Evolutionary conservation across 1,140 invertebrate species (phyloP).

Genomic region (Diabrotica undecimpunctata): DNA sequence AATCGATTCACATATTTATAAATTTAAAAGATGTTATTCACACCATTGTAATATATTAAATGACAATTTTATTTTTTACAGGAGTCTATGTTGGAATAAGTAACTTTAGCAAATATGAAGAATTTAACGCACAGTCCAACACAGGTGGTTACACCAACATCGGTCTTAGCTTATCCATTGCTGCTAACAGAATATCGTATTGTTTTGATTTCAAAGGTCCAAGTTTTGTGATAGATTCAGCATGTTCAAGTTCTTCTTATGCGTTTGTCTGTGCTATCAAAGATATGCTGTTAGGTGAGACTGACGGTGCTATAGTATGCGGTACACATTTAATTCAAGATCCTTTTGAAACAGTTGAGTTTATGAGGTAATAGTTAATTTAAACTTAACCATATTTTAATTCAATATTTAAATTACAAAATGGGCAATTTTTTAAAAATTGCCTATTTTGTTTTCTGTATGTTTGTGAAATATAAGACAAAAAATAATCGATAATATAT

Average conservation of each 20-base stretch:
- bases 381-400: too few species aligned
- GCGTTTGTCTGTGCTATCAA: slow-evolving; percentile 66
- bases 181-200: slow-evolving; percentile 56
- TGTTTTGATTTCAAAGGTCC: slow-evolving; percentile 66
- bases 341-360: slow-evolving; percentile 28
- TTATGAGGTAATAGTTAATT: not conserved
- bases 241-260: slow-evolving; percentile 72
- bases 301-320: slow-evolving; percentile 73
- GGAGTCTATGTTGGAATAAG: slow-evolving; percentile 51
- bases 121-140: slow-evolving; percentile 6
- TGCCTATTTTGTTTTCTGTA: too few species aligned
- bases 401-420: too few species aligned
- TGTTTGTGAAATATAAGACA: too few species aligned
- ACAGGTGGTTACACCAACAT: slow-evolving; percentile 20
- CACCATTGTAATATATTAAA: too few species aligned
- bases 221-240: slow-evolving; percentile 73
- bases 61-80: slow-evolving; percentile 5
- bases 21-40: too few species aligned
- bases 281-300: slow-evolving; percentile 64
- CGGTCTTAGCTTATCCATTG: slow-evolving; percentile 7
- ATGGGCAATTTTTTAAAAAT: too few species aligned
- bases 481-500: too few species aligned
- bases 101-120: slow-evolving; percentile 55
- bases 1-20: too few species aligned
- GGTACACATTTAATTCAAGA: slow-evolving; percentile 58